Evolutionary conservation across 2,113 vertebrate genomes (phyloP), one percentile per base, ranked within the genome.

Genomic region (Copsychus sechellarum): DNA sequence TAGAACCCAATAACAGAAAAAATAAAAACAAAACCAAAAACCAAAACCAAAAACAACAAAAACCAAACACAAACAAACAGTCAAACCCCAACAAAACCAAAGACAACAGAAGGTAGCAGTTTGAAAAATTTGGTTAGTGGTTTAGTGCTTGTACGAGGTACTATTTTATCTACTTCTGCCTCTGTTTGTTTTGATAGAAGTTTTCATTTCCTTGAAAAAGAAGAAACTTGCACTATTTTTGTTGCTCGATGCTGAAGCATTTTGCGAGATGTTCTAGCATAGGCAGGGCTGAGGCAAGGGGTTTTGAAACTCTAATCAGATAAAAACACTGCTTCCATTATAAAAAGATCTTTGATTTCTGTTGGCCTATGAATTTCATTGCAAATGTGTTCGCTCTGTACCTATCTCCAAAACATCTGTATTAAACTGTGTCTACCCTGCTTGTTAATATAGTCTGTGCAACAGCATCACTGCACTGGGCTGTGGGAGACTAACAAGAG

Each of bases 311-410:
- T 87, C 60, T 92, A 82, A 95, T 95, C 87, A 86, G 81, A 90
- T 96, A 85, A 85, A 96, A 95, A 65, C 66, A 29, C 50, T 92
- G 70, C 78, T 95, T 92, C 66, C 58, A 71, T 91, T 87, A 69
- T 48, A 91, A 81, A 24, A 69, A 80, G 66, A 69, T 87, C 92
- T 94, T 92, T 86, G 88, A 93, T 95, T 95, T 90, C 74, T 82
- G 36, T 93, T 93, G 43, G 90, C 61, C 82, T 79, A 58, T 82
- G 85, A 92, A 90, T 90, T 86, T 96, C 74, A 69, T 72, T 91
- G 78, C 57, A 85, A 67, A 65, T 91, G 42, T 45, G 42, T 88
- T 94, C 74, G 26, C 66, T 88, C 45, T 88, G 66, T 90, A 82
- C 45, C 85, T 82, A 14, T 31, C 69, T 87, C 83, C 42, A 70